These are phyloP conservation scores for Seira ritae DNA, from an alignment of 2,888 invertebrate genomes.

Conservation along the genomic window DNA sequence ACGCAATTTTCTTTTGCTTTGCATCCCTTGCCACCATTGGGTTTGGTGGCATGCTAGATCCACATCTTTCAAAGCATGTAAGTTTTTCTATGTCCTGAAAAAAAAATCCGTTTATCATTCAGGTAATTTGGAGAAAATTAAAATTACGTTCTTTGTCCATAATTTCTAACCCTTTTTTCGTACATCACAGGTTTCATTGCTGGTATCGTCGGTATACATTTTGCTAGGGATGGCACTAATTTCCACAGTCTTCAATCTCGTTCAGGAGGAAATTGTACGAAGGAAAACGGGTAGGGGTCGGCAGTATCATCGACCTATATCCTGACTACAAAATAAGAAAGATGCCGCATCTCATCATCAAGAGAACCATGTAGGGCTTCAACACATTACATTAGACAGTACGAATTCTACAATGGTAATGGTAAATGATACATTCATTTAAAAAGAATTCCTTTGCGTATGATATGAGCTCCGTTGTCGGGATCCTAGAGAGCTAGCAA, in stretches of 20 bases:
- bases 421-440: neutral
- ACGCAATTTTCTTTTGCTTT: slow-evolving; percentile 74
- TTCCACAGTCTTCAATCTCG: slow-evolving; percentile 91
- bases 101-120: too few species aligned
- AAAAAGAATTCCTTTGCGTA: too few species aligned
- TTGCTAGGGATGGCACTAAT: slow-evolving; percentile 89
- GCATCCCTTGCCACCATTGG: slow-evolving; percentile 84
- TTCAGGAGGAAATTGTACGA: slow-evolving; percentile 85
- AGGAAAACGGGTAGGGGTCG: slow-evolving; percentile 71
- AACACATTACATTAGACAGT: slow-evolving; percentile 72
- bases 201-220: slow-evolving; percentile 88
- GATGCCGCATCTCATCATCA: slow-evolving; percentile 61
- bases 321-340: slow-evolving; percentile 71
- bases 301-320: slow-evolving; percentile 73
- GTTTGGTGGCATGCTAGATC: slow-evolving; percentile 79
- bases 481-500: neutral
- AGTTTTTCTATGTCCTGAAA: slow-evolving; percentile 23
- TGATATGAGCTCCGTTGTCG: too few species aligned
- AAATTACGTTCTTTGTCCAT: too few species aligned
- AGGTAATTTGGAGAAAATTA: too few species aligned
- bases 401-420: slow-evolving; percentile 71
- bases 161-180: neutral
- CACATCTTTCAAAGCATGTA: slow-evolving; percentile 73
- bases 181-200: slow-evolving; percentile 79
- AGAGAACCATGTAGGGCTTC: slow-evolving; percentile 72